Evolutionary conservation across 2,113 vertebrate genomes (phyloP).

Genomic region (Myrmecophaga tridactyla): DNA sequence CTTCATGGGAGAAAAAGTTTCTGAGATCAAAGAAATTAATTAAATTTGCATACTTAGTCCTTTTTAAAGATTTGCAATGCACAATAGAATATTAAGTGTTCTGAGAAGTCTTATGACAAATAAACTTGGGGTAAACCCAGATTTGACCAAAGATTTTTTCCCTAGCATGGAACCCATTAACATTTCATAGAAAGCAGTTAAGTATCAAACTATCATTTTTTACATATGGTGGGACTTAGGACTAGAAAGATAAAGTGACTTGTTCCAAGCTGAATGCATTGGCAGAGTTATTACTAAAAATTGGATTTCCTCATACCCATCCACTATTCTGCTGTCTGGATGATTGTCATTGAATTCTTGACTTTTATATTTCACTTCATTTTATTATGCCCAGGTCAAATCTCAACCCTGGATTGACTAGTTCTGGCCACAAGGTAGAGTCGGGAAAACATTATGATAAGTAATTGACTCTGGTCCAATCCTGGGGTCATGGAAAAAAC

Average conservation of each 20-base stretch:
- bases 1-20: not conserved
- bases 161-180: not conserved
- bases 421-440: not conserved
- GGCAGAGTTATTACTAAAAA: not conserved
- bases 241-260: not conserved
- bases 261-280: not conserved
- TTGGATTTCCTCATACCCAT: not conserved
- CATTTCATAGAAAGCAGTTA: slow-evolving; percentile 3
- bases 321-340: not conserved
- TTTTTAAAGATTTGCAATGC: not conserved
- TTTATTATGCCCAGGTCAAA: not conserved
- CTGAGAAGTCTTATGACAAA: not conserved
- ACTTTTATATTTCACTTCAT: not conserved
- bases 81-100: not conserved
- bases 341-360: not conserved
- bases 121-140: not conserved
- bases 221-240: not conserved
- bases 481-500: not conserved
- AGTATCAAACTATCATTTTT: not conserved
- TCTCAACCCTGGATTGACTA: not conserved
- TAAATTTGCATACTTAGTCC: not conserved
- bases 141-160: not conserved
- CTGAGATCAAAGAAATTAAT: slow-evolving; percentile 4
- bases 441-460: not conserved
- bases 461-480: not conserved